These are phyloP conservation scores for Triplophysa bombifrons DNA, from an alignment of 2,797 vertebrate species.

Conservation along the genomic window DNA sequence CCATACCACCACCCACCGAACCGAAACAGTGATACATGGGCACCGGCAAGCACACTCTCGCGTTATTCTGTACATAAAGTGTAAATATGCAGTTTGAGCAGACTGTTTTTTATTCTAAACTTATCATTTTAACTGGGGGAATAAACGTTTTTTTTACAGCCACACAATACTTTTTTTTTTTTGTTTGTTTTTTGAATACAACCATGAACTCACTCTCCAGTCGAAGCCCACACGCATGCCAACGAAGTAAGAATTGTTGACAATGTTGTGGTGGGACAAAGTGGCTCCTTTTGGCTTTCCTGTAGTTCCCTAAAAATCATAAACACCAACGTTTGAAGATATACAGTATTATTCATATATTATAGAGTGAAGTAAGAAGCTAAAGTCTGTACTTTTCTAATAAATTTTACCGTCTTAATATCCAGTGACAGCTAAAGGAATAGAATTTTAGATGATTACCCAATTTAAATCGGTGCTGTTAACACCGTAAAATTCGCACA, in stretches of 20 bases:
- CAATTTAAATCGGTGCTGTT: not conserved
- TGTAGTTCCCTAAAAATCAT: slow-evolving; percentile 87
- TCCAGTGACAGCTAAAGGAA: not conserved
- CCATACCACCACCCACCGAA: slow-evolving; percentile 82
- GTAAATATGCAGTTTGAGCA: not conserved
- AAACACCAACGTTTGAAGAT: not conserved
- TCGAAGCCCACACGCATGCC: slow-evolving; percentile 75
- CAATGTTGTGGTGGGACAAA: slow-evolving; percentile 90
- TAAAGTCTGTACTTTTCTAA: too few relatives aligned
- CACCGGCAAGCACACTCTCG: slow-evolving; percentile 74
- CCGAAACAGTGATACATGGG: slow-evolving; percentile 94
- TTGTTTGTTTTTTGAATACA: not conserved
- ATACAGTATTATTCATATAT: too few relatives aligned
- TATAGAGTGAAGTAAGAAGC: too few relatives aligned
- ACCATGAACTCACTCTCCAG: slow-evolving; percentile 73
- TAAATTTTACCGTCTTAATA: not conserved
- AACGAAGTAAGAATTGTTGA: slow-evolving; percentile 84
- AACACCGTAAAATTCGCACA: not conserved
- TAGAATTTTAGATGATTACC: not conserved
- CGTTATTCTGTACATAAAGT: slow-evolving; percentile 61
- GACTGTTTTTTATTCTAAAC: not conserved
- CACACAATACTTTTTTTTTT: not conserved
- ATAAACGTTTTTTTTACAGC: not conserved
- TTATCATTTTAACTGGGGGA: too few relatives aligned
- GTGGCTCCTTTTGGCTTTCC: slow-evolving; percentile 92